Evolutionary conservation across 2,888 invertebrate species (phyloP).

Genomic region (Sphaerophoria rueppellii): DNA sequence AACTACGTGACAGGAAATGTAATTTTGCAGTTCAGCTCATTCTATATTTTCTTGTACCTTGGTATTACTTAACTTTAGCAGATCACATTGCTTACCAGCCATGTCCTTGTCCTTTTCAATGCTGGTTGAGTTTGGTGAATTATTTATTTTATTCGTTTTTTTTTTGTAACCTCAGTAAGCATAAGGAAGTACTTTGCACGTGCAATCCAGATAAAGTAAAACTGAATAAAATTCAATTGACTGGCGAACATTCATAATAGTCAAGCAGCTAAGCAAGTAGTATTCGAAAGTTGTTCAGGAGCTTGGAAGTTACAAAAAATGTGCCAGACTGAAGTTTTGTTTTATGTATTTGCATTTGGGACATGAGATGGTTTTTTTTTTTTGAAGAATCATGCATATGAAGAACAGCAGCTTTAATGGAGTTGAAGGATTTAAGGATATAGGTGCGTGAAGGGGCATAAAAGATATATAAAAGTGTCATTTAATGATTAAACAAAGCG

Average conservation of each 20-base stretch:
- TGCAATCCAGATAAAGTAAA: constrained; percentile 54
- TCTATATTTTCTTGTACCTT: not conserved
- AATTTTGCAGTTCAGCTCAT: constrained; percentile 46
- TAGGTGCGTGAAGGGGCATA: no score
- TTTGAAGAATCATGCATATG: no score
- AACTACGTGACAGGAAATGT: constrained; percentile 72
- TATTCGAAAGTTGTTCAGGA: no score
- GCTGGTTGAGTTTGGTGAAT: constrained; percentile 59
- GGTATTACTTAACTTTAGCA: not conserved
- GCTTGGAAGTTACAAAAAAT: no score
- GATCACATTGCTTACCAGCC: not conserved
- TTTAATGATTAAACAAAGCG: no score
- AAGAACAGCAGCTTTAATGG: no score
- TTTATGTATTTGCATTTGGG: no score
- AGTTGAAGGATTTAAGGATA: no score
- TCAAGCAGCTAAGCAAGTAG: no score
- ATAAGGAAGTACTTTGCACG: constrained; percentile 43
- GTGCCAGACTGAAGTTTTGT: no score
- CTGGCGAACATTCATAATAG: constrained; percentile 36
- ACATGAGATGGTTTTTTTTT: no score
- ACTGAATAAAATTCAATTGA: constrained; percentile 66
- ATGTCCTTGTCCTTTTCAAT: constrained; percentile 34
- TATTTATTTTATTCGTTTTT: constrained; percentile 43
- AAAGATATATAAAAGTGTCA: no score
- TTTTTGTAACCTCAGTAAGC: constrained; percentile 35